Evolutionary conservation across 1,140 invertebrate genomes (phyloP).

Genomic region (Mya arenaria): DNA sequence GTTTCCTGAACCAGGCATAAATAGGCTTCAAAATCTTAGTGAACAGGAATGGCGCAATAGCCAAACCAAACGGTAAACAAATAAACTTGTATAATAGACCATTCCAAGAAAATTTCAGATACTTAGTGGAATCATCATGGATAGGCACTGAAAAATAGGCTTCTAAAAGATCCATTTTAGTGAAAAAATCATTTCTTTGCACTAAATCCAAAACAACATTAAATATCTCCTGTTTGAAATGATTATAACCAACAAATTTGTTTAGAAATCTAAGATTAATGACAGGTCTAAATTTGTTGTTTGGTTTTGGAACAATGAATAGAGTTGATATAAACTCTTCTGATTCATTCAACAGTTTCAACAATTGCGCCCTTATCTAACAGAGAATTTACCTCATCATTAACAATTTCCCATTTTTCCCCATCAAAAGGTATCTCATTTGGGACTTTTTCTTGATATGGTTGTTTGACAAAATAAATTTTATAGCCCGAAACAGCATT

Average conservation of each 20-base stretch:
- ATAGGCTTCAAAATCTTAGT: slow-evolving; percentile 1
- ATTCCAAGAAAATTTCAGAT: slow-evolving; percentile 7
- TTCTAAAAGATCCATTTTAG: slow-evolving; percentile 19
- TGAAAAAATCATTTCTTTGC: slow-evolving; percentile 33
- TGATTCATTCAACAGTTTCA: not conserved
- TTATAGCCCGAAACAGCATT: slow-evolving; percentile 13
- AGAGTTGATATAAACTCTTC: slow-evolving; percentile 22
- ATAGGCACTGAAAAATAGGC: slow-evolving; percentile 29
- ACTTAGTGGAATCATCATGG: slow-evolving; percentile 14
- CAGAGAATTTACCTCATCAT: not conserved
- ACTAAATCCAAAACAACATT: slow-evolving; percentile 17
- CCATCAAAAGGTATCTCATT: slow-evolving; percentile 10
- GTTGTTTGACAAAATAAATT: slow-evolving; percentile 4
- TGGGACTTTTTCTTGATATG: not conserved
- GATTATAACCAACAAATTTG: slow-evolving; percentile 14
- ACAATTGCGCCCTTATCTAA: slow-evolving; percentile 22
- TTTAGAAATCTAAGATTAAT: slow-evolving; percentile 26
- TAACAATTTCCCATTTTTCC: slow-evolving; percentile 7
- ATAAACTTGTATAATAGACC: not conserved
- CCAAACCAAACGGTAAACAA: not conserved
- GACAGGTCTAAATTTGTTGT: slow-evolving; percentile 17
- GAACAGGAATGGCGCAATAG: not conserved
- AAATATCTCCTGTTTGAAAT: slow-evolving; percentile 38
- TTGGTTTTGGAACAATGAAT: slow-evolving; percentile 26
- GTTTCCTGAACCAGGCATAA: slow-evolving; percentile 2